Conservation (phyloP, 2,888 invertebrate genomes). For the Cerastis rubricosa region DNA sequence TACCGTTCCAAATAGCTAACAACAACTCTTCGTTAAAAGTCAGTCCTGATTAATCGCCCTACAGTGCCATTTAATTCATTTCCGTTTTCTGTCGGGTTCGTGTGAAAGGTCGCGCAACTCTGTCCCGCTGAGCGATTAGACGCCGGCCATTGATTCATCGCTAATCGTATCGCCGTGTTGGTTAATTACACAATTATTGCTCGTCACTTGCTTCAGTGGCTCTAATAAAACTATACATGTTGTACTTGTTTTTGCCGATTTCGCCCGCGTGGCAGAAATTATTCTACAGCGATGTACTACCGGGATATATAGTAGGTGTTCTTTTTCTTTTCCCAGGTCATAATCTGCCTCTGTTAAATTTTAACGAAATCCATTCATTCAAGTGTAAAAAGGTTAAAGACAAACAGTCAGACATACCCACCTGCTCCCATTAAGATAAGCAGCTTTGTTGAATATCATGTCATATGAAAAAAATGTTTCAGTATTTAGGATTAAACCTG, state of each 20-base stretch:
- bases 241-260: background rate
- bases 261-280: background rate
- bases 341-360: background rate
- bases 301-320: background rate
- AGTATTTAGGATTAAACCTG: constrained; percentile 4
- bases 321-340: background rate
- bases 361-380: background rate
- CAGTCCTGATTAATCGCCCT: constrained; percentile 25
- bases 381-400: background rate
- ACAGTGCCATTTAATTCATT: constrained; percentile 41
- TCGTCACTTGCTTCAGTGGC: constrained; percentile 2
- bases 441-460: constrained; percentile 9
- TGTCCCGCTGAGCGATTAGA: constrained; percentile 21
- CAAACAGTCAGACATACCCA: background rate
- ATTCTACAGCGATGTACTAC: background rate
- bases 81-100: background rate
- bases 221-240: constrained; percentile 3
- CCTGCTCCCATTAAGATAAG: background rate
- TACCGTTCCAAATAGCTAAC: background rate
- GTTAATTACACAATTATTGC: constrained; percentile 42
- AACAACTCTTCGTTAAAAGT: constrained; percentile 16
- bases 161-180: constrained; percentile 31
- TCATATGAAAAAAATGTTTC: background rate
- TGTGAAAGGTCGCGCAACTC: constrained; percentile 25
- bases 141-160: constrained; percentile 47